These are phyloP conservation scores for Fragum whitleyi DNA, from an alignment of 2,888 invertebrate species.

Conservation along the genomic window DNA sequence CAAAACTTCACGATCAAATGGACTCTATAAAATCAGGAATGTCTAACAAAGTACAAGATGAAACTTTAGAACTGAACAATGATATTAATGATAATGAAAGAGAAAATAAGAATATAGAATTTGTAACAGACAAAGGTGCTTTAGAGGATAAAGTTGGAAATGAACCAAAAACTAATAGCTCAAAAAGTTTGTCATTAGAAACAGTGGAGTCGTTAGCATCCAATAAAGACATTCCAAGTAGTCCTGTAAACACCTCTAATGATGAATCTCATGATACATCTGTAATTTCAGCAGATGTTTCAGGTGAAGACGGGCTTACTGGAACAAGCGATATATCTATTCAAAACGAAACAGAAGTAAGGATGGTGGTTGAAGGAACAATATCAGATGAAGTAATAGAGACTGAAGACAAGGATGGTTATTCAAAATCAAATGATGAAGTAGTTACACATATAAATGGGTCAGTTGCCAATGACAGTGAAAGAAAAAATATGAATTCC, in stretches of 20 bases:
- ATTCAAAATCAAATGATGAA: not conserved
- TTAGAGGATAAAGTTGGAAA: not conserved
- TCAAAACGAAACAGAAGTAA: not conserved
- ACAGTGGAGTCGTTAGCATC: not conserved
- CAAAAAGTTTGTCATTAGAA: not conserved
- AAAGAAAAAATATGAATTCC: not conserved
- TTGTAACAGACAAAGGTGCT: not conserved
- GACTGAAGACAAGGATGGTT: not conserved
- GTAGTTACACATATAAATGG: not conserved
- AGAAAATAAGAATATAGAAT: not conserved
- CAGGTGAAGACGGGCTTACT: not conserved
- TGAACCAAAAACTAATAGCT: not conserved
- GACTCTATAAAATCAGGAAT: not conserved
- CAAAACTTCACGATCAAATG: no score
- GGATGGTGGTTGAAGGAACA: not conserved
- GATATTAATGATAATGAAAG: not conserved
- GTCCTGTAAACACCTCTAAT: not conserved
- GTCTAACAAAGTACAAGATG: not conserved
- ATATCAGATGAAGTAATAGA: not conserved
- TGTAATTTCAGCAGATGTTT: not conserved
- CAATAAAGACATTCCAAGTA: not conserved
- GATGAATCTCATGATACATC: conserved; percentile 15
- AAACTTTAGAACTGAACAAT: not conserved
- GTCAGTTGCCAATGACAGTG: not conserved
- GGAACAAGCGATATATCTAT: not conserved